phyloP scores from a whole-genome alignment of 2,113 vertebrate genomes.

The Emydocephalus ijimae region DNA sequence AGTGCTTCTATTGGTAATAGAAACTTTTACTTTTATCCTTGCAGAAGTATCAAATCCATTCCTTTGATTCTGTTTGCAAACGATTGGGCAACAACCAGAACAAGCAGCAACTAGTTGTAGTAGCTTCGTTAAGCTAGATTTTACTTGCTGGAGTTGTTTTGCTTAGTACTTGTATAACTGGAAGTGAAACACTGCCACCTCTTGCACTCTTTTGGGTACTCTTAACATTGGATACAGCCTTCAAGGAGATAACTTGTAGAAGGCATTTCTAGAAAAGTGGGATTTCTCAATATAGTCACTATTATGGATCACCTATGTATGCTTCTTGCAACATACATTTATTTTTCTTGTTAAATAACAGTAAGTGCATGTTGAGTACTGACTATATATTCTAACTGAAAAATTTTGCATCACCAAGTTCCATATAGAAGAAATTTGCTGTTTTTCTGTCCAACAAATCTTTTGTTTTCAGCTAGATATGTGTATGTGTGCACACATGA shows the following conservation, averaged over 20 bases:
- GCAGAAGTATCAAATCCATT: neutral
- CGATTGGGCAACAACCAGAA: neutral
- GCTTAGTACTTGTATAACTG: neutral
- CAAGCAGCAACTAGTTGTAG: neutral
- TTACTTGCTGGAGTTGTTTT: neutral
- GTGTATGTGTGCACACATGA: neutral
- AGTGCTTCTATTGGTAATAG: neutral
- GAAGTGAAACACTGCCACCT: neutral
- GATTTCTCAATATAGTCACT: neutral
- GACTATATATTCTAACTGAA: constrained; percentile 4
- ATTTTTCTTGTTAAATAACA: neutral
- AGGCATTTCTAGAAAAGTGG: neutral
- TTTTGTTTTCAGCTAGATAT: constrained; percentile 19
- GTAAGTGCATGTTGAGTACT: neutral
- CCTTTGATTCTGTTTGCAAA: neutral
- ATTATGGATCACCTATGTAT: constrained; percentile 2
- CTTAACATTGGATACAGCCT: neutral
- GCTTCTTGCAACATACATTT: neutral
- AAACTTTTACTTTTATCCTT: neutral
- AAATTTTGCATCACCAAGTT: constrained; percentile 6
- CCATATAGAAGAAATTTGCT: neutral
- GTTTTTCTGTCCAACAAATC: neutral
- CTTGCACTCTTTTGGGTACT: neutral
- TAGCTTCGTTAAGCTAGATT: neutral
- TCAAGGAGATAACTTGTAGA: neutral